These are phyloP conservation scores for Pseudomyrmex pallidus DNA, from an alignment of 1,140 invertebrate genomes.

Conservation along the genomic window DNA sequence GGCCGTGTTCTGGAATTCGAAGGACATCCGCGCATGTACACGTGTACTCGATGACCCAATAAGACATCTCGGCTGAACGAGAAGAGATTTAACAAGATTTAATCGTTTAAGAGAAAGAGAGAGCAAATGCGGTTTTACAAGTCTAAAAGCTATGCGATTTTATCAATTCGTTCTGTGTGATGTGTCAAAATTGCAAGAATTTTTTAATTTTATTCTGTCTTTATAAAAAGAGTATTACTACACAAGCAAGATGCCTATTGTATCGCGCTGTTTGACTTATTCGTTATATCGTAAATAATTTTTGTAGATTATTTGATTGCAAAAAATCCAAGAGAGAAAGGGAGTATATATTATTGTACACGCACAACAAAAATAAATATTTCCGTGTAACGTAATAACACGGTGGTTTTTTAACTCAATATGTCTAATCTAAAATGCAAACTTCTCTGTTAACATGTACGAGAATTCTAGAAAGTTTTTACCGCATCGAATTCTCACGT, in stretches of 20 bases:
- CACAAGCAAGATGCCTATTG: too few relatives aligned
- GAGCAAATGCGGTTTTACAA: too few relatives aligned
- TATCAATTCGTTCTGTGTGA: too few relatives aligned
- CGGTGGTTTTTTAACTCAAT: too few relatives aligned
- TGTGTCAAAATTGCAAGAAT: background rate
- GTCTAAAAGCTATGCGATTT: background rate
- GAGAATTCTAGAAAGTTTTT: too few relatives aligned
- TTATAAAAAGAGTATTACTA: background rate
- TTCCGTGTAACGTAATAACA: too few relatives aligned
- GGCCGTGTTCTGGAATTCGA: constrained; percentile 68
- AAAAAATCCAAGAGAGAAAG: background rate
- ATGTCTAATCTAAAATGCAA: too few relatives aligned
- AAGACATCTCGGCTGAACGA: constrained; percentile 19
- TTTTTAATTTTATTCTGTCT: constrained; percentile 5
- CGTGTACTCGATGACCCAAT: constrained; percentile 43
- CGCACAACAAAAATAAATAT: too few relatives aligned
- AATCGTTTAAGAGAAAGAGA: background rate
- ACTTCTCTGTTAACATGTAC: too few relatives aligned
- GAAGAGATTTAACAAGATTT: background rate
- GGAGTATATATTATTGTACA: too few relatives aligned
- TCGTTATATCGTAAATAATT: background rate
- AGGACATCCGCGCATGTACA: constrained; percentile 57
- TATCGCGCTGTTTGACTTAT: background rate
- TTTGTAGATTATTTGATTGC: background rate
- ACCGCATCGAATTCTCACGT: too few relatives aligned